Conservation (phyloP, 1,140 invertebrate genomes). For the Leptopilina boulardi region DNA sequence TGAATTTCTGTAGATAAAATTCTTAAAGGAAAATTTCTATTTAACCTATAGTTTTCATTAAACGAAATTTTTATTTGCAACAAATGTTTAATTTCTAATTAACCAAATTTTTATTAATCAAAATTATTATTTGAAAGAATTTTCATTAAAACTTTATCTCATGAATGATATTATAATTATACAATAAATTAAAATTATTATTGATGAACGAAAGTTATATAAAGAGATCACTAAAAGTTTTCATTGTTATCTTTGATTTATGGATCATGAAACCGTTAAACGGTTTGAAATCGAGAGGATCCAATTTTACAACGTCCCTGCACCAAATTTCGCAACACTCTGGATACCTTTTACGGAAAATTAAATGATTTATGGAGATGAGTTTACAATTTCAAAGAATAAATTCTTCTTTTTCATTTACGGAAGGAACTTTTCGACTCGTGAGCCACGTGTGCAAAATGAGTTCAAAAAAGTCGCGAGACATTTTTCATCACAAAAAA, state of each 20-base stretch:
- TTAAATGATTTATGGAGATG: slow-evolving; percentile 26
- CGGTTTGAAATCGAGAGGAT: slow-evolving; percentile 1
- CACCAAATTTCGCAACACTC: slow-evolving; percentile 26
- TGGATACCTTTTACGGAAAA: slow-evolving; percentile 22
- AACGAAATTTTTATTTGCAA: too few relatives aligned
- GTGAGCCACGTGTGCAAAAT: background rate
- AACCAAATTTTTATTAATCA: too few relatives aligned
- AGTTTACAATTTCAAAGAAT: slow-evolving; percentile 14
- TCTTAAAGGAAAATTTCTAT: too few relatives aligned
- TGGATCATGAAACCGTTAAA: slow-evolving; percentile 30
- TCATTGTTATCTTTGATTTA: slow-evolving; percentile 23
- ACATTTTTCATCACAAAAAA: too few relatives aligned
- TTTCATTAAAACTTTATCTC: too few relatives aligned
- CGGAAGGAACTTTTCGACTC: background rate
- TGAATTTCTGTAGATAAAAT: too few relatives aligned
- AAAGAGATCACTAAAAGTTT: slow-evolving; percentile 8
- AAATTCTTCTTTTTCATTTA: slow-evolving; percentile 1
- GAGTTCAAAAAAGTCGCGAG: background rate
- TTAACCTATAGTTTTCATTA: too few relatives aligned
- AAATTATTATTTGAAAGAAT: too few relatives aligned
- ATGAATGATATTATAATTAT: too few relatives aligned
- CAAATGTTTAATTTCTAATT: too few relatives aligned
- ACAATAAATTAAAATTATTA: background rate
- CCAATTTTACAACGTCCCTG: background rate
- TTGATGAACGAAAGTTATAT: background rate